Percentiles rank a stretch among this genome's conserved stretches.
phyloP scores from a whole-genome alignment of 1,140 invertebrate genomes.

The Ptiloglossa arizonensis region DNA sequence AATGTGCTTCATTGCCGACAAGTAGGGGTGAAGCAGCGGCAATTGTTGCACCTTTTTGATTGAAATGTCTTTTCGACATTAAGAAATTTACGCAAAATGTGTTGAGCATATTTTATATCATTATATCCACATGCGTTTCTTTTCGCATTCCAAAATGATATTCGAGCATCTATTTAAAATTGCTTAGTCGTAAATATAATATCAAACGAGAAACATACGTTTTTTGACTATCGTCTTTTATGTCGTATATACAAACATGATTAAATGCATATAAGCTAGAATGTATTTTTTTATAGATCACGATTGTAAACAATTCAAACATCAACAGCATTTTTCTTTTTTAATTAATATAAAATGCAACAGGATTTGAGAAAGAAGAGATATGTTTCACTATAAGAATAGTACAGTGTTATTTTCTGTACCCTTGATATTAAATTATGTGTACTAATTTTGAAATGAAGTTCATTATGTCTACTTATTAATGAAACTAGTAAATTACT shows the following conservation, averaged over 20 bases:
- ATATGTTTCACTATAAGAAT: conserved; percentile 25
- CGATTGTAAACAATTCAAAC: conserved; percentile 22
- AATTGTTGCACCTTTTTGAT: conserved; percentile 83
- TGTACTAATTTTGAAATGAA: conserved; percentile 14
- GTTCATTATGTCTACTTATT: conserved; percentile 13
- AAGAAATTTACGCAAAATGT: not conserved
- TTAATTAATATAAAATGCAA: conserved; percentile 37
- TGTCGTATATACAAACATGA: conserved; percentile 15
- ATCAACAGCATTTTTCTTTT: not conserved
- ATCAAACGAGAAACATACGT: conserved; percentile 36
- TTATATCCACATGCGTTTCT: conserved; percentile 19
- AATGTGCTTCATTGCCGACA: conserved; percentile 89
- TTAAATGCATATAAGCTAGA: conserved; percentile 25
- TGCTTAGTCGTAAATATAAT: conserved; percentile 14
- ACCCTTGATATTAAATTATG: conserved; percentile 11
- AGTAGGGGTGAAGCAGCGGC: conserved; percentile 93
- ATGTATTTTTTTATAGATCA: conserved; percentile 46
- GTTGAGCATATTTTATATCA: conserved; percentile 19
- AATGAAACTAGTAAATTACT: conserved; percentile 17
- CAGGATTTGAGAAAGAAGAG: conserved; percentile 50
- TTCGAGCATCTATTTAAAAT: conserved; percentile 5
- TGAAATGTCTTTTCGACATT: conserved; percentile 49
- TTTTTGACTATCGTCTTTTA: conserved; percentile 25
- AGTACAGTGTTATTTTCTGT: conserved; percentile 38
- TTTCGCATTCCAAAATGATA: conserved; percentile 35